These are phyloP conservation scores for Scolopax bukidnonensis DNA, from an alignment of 2,797 vertebrate genomes.

Conservation along the genomic window DNA sequence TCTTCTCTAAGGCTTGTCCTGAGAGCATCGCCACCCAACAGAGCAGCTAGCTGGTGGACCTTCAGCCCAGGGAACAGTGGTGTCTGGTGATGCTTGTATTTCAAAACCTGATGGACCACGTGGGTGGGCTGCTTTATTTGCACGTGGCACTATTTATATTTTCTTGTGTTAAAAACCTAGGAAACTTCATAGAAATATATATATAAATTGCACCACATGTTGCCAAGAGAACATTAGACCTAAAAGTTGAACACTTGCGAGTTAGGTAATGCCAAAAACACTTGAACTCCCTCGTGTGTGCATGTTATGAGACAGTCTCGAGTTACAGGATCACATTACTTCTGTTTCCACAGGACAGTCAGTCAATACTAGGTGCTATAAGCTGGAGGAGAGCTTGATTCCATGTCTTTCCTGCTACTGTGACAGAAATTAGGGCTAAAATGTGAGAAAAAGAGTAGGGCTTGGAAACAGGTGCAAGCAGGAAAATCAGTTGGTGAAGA, in stretches of 20 bases:
- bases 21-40: background rate
- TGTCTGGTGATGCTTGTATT: background rate
- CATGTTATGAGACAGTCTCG: background rate
- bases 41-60: background rate
- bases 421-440: background rate
- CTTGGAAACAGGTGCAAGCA: background rate
- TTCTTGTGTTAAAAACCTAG: slow-evolving; percentile 46
- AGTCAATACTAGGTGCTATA: background rate
- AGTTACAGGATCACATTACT: slow-evolving; percentile 44
- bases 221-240: slow-evolving; percentile 25
- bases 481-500: background rate
- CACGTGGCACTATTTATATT: slow-evolving; percentile 40
- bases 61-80: background rate
- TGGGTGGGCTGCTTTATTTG: slow-evolving; percentile 44
- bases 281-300: background rate
- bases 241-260: slow-evolving; percentile 5
- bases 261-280: slow-evolving; percentile 61
- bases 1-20: background rate
- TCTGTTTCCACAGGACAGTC: background rate
- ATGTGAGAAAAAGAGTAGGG: background rate
- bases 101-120: background rate
- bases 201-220: background rate
- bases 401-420: background rate
- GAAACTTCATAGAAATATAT: slow-evolving; percentile 29
- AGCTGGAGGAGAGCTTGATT: background rate